Evolutionary conservation across 2,113 vertebrate species (phyloP).

Genomic region (Xenopus tropicalis): DNA sequence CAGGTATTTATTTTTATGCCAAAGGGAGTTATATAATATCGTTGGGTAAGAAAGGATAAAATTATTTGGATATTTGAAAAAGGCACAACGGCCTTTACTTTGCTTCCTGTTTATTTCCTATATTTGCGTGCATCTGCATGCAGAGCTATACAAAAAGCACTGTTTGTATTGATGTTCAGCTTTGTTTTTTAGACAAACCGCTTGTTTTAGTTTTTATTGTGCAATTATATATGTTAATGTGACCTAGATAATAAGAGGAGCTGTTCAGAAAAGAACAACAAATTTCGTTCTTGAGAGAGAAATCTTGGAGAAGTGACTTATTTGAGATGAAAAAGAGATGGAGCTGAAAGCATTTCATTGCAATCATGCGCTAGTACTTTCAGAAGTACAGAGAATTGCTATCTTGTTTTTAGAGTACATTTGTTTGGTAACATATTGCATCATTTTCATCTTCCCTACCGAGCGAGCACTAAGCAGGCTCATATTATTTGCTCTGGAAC

Average conservation of each 20-base stretch:
- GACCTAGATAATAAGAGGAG: too few species aligned
- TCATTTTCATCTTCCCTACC: slow-evolving; percentile 5
- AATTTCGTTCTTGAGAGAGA: background rate
- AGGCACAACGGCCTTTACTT: background rate
- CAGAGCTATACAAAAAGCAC: too few species aligned
- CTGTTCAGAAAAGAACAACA: background rate
- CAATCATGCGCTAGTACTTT: background rate
- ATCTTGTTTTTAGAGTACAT: background rate
- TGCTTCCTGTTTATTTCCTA: background rate
- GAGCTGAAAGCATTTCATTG: background rate
- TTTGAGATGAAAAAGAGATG: background rate
- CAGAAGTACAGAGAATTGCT: background rate
- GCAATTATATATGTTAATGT: too few species aligned
- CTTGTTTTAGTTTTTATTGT: too few species aligned
- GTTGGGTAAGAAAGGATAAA: too few species aligned
- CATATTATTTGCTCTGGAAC: slow-evolving; percentile 30
- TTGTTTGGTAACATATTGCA: slow-evolving; percentile 1
- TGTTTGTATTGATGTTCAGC: too few species aligned
- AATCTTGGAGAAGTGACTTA: background rate
- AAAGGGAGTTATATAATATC: too few species aligned
- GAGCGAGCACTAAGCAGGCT: slow-evolving; percentile 7
- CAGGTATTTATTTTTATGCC: too few species aligned
- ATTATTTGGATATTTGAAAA: too few species aligned
- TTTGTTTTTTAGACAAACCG: too few species aligned
- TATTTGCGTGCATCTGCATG: too few species aligned